Evolutionary conservation across 92 coral and sea anemone species (phyloP), one percentile per base, ranked within the genome.

Genomic region (Bergia puertoricense): DNA sequence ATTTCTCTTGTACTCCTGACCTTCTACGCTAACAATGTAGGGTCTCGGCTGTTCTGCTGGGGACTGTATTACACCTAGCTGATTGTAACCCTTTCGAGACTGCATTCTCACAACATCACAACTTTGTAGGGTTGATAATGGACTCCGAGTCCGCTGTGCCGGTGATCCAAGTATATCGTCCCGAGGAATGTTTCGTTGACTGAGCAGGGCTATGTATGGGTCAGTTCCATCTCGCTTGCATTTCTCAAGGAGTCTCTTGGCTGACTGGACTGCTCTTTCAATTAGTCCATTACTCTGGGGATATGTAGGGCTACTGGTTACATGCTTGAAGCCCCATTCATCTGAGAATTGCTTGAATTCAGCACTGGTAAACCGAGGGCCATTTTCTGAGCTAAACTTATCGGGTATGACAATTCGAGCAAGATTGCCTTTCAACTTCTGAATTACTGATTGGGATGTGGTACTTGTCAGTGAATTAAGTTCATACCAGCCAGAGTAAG

Each of bases 261-360:
- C 92, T 76, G 81, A 62, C 20, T 86, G 89, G 39, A 92, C 78
- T 13, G 88, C 86, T 68, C 82, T 82, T 30, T 90, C 85, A 8
- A 69, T 81, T 44, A 86, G 71, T 39, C 94, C 92, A 90, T 92
- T 92, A 44, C 90, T 88, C 82, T 89, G 83, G 30, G 92, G 90
- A 69, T 85, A 89, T 36, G 46, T 11, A 5, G 94, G 90, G 62
- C 86, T 86, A 45, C 88, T 89, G 8, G 86, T 92, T 13, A 45
- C 76, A 75, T 86, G 89, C 36, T 86, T 13, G 77, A 92, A 92
- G 11, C 84, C 89, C 89, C 86, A 92, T 81, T 92, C 91, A 20
- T 79, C 65, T 38, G 93, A 73, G 76, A 91, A 88, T 51, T 3
- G 50, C 68, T 67, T 10, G 72, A 91, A 91, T 80, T 91, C 85